Evolutionary conservation across 2,888 invertebrate species (phyloP).

Genomic region (Odontothrips loti): DNA sequence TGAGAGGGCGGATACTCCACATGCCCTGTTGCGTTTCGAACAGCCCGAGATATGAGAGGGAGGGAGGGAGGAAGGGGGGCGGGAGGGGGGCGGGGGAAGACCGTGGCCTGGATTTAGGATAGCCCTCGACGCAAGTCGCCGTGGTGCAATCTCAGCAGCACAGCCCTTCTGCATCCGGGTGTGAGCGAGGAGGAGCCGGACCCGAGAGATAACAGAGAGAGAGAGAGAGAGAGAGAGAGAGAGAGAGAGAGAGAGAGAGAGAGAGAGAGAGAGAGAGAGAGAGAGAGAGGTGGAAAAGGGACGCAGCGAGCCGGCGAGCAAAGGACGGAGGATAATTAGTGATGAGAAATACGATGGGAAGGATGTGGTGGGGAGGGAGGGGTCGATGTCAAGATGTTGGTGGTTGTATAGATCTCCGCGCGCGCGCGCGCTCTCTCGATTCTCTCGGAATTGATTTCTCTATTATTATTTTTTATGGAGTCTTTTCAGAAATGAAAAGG

Average conservation of each 20-base stretch:
- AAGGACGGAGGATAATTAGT: neutral
- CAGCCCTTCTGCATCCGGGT: neutral
- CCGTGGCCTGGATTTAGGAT: conserved; percentile 22
- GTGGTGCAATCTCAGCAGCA: neutral
- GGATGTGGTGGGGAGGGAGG: neutral
- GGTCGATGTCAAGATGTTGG: neutral
- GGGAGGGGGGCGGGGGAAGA: neutral
- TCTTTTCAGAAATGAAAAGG: too few species aligned
- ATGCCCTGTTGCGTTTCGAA: neutral
- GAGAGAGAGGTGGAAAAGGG: neutral
- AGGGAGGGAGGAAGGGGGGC: neutral
- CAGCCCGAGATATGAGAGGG: too few species aligned
- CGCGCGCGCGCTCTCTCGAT: too few species aligned
- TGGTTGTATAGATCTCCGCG: too few species aligned
- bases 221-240: neutral
- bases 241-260: too few species aligned
- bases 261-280: too few species aligned
- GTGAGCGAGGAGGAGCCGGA: neutral
- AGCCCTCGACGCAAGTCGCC: neutral
- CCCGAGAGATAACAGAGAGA: neutral
- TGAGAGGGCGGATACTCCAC: neutral
- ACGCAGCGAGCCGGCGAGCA: neutral
- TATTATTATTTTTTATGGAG: too few species aligned
- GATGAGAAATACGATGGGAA: neutral
- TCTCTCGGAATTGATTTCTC: too few species aligned